Conservation (phyloP, 2,888 invertebrate genomes). For the Cylloceria caligata region DNA sequence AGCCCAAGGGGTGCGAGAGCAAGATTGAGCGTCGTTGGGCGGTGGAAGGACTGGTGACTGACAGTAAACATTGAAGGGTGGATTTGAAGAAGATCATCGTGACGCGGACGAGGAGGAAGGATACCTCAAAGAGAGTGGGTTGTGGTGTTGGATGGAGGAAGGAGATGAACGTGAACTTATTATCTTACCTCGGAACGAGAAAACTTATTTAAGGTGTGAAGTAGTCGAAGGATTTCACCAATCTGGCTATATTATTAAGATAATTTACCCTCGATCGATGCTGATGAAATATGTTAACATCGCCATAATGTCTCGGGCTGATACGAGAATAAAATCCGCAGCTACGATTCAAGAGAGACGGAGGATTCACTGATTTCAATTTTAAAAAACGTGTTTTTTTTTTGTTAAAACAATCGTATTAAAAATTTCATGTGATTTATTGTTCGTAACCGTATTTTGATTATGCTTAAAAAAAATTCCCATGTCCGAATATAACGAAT, state of each 20-base stretch:
- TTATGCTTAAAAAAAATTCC: too few species aligned
- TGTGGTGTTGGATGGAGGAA: not conserved
- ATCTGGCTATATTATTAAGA: slow-evolving; percentile 37
- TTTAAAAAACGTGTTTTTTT: too few species aligned
- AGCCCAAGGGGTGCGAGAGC: slow-evolving; percentile 39
- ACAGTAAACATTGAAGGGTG: slow-evolving; percentile 55
- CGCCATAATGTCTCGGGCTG: not conserved
- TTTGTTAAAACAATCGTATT: too few species aligned
- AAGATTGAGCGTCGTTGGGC: slow-evolving; percentile 54
- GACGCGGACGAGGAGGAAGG: slow-evolving; percentile 20
- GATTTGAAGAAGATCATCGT: slow-evolving; percentile 41
- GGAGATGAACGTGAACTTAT: slow-evolving; percentile 41
- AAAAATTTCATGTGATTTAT: too few species aligned
- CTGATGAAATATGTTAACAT: slow-evolving; percentile 42
- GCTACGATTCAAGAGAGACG: too few species aligned
- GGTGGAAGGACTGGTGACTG: slow-evolving; percentile 47
- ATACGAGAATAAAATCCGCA: not conserved
- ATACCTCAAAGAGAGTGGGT: slow-evolving; percentile 7
- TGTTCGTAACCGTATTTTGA: too few species aligned
- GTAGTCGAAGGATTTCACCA: slow-evolving; percentile 33
- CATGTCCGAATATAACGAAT: too few species aligned
- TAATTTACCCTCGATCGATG: slow-evolving; percentile 19
- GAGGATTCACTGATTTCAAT: too few species aligned
- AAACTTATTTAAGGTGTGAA: slow-evolving; percentile 52
- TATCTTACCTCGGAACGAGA: slow-evolving; percentile 41